Evolutionary conservation across 2,888 invertebrate species (phyloP), one percentile per base, ranked within the genome.

Genomic region (Heliconius erato): DNA sequence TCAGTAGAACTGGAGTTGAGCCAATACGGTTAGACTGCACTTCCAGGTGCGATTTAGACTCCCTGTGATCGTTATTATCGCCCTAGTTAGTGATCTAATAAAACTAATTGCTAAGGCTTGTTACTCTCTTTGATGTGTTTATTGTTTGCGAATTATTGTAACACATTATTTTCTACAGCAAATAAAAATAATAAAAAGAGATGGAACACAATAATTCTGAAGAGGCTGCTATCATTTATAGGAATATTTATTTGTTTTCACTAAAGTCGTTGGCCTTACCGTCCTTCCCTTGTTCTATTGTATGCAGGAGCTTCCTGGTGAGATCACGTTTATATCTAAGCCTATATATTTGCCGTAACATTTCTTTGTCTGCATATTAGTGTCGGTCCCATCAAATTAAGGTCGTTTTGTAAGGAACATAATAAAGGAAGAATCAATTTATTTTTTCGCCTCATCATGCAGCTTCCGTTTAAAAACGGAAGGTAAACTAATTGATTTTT

Each of bases 1-100:
- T 95, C 95, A 95, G 93, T 95, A 87, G 95, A 92, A 91, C 95
- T 95, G 95, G 95, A 94, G 89, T 83, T 85, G 92, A 93, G 95
- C 95, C 95, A 95, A 94, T 86, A 90, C 91, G 91, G 91, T 92
- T 92, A 91, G 88, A 85, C 89, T 89, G 89, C 90, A 93, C 94
- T 95, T 94, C 94, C 94, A 95, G 94, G 93, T 94, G 94, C 90
- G 35, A 76, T 89, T 86, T 84, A 87, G 79, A 85, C 84, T 81
- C 76, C 72, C 69, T 78, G 63, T 71, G 49, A 71, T 23, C 68
- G 49, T 78, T 67, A 71, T 76, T 67, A 63, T 54, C 49, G 63
- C n/a, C n/a, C 74, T 59, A 16, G 35, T 76, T 72, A 72, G 44
- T 72, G 44, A 35, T 63, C 59, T 76, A 76, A 76, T 63, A 59